Base-by-base conservation (phyloP, 2,113 vertebrate species). In the Leptosomus discolor region DNA sequence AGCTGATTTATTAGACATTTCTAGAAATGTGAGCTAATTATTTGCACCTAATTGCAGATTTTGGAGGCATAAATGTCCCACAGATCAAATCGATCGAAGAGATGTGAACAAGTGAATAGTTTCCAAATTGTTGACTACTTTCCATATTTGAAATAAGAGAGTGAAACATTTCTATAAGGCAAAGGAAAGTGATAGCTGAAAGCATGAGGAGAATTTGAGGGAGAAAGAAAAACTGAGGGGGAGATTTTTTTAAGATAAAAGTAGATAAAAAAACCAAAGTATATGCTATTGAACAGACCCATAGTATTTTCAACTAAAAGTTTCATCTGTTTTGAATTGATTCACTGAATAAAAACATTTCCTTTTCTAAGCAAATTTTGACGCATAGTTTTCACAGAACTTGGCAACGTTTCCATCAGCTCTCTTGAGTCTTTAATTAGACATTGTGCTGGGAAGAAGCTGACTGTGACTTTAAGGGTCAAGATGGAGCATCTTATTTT, bases 311-410 rank as follows among this genome's bases (percentile, higher is more conserved):
- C 80, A 87, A 81, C 54, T 74, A 65, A 45, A 61, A 64, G n/a
- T 77, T 88, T 75, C 39, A 73, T 21, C 45, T 96, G 58, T 43
- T 93, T 92, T 83, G 29, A 92, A 81, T 94, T 91, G 58, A 94
- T 75, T 85, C 10, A n/a, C 39, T 73, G 48, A 85, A 68, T 64
- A 81, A 91, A 95, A 85, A 27, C 18, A 76, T 18, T 70, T 10
- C 26, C 5, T 92, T 91, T 92, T 85, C 48, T 57, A 79, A 88
- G 41, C 6, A 85, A 90, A 94, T 83, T 86, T 41, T 76, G 29
- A 45, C 50, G 57, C 34, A 65, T 7, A 54, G n/a, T 75, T 97
- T 91, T 91, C 64, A 79, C 30, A 76, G 48, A 60, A 19, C 45
- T 84, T 92, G 73, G 57, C 69, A 91, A 75, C 60, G 75, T 30